A percentile compares a stretch with the other conserved stretches of the same genome.
Evolutionary conservation across 1,140 invertebrate genomes (phyloP).

Genomic region (Scaptomyza pallida): DNA sequence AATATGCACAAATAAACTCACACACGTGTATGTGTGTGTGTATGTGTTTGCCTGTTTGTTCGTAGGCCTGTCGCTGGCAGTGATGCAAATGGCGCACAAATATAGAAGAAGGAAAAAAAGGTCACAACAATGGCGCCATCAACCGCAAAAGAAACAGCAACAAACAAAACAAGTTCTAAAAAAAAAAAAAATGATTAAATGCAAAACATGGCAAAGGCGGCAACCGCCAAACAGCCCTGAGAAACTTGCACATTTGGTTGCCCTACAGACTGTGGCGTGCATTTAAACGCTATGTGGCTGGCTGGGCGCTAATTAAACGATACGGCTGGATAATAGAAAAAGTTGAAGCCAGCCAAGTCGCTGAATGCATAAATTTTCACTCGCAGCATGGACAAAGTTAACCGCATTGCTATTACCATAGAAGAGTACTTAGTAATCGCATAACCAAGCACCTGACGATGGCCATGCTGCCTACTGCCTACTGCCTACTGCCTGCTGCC

Average conservation of each 20-base stretch:
- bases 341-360: conserved; percentile 35
- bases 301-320: conserved; percentile 72
- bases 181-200: conserved; percentile 69
- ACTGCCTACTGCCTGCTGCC: neutral
- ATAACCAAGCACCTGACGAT: conserved; percentile 26
- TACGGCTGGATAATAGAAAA: conserved; percentile 68
- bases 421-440: conserved; percentile 19
- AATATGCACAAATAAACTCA: conserved; percentile 32
- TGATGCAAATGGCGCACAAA: conserved; percentile 71
- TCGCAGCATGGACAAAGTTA: conserved; percentile 40
- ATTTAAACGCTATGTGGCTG: conserved; percentile 48
- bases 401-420: conserved; percentile 38
- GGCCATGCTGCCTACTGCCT: conserved; percentile 22
- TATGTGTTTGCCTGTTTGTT: conserved; percentile 13
- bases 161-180: conserved; percentile 41
- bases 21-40: conserved; percentile 6
- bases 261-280: conserved; percentile 7
- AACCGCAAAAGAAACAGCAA: conserved; percentile 39
- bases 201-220: conserved; percentile 68
- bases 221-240: conserved; percentile 25
- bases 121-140: conserved; percentile 71
- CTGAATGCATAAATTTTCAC: conserved; percentile 68
- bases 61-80: conserved; percentile 39
- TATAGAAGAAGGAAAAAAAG: conserved; percentile 67
- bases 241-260: conserved; percentile 15